Evolutionary conservation across 2,797 vertebrate genomes (phyloP).

Genomic region (Sandelia bainsii): DNA sequence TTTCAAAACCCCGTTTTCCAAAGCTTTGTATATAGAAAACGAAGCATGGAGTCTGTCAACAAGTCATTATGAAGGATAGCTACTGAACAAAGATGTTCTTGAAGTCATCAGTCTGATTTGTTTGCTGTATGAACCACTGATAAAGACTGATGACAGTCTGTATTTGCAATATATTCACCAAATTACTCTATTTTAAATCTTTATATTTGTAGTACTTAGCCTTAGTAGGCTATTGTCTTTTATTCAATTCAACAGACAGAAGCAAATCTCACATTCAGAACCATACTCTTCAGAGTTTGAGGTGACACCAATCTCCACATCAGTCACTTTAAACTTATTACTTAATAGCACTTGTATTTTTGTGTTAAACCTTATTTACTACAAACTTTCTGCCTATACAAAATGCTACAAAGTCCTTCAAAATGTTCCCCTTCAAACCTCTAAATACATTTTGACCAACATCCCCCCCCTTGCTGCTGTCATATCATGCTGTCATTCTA

Average conservation of each 20-base stretch:
- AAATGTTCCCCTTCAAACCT: not conserved
- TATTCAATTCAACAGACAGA: not conserved
- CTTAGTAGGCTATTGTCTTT: too few species aligned
- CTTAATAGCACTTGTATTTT: not conserved
- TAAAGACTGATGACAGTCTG: conserved; percentile 1
- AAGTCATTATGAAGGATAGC: conserved; percentile 11
- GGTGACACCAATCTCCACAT: too few species aligned
- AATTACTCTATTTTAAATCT: not conserved
- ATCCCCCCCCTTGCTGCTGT: not conserved
- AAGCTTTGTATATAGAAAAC: conserved; percentile 31
- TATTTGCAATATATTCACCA: not conserved
- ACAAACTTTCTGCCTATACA: not conserved
- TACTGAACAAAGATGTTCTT: not conserved
- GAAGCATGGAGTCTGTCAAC: conserved; percentile 20
- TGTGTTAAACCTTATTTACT: not conserved
- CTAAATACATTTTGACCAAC: not conserved
- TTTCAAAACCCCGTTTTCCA: conserved; percentile 17
- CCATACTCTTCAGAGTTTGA: not conserved
- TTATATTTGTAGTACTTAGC: too few species aligned
- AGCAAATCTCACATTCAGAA: not conserved
- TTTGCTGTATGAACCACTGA: not conserved
- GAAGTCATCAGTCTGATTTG: not conserved
- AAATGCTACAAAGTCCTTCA: not conserved
- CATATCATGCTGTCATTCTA: conserved; percentile 15
- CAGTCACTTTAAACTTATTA: not conserved